Evolutionary conservation across 2,113 vertebrate species (phyloP).

Genomic region (Terrapene triunguis): DNA sequence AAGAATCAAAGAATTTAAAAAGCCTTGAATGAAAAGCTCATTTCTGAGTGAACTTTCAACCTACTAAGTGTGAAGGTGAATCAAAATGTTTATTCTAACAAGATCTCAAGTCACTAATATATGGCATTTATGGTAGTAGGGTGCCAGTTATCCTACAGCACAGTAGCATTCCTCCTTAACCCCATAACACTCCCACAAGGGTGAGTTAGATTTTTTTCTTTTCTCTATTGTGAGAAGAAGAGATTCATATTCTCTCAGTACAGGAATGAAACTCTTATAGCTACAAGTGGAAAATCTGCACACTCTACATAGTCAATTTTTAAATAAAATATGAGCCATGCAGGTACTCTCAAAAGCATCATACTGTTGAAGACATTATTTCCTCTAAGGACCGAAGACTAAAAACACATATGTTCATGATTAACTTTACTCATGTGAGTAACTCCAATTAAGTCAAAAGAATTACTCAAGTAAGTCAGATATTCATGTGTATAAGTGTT

Average conservation of each 20-base stretch:
- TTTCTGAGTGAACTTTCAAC: neutral
- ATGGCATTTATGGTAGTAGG: neutral
- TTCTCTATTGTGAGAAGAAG: neutral
- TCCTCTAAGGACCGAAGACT: neutral
- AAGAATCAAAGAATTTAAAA: neutral
- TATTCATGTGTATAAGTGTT: neutral
- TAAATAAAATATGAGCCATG: neutral
- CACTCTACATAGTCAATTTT: neutral
- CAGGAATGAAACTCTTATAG: neutral
- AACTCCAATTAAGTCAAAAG: neutral
- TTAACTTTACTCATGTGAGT: neutral
- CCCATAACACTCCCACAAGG: neutral
- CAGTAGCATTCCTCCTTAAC: neutral
- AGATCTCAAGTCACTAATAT: neutral
- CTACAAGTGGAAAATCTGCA: neutral
- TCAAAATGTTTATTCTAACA: neutral
- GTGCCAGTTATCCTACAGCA: neutral
- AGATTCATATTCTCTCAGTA: neutral
- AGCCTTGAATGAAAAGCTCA: neutral
- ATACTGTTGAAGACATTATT: neutral
- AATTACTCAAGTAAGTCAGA: neutral
- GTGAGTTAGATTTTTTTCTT: neutral
- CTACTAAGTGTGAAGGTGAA: neutral
- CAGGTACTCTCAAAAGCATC: neutral
- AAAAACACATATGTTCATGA: neutral